These are phyloP conservation scores for Glyphotaelius pellucidus DNA, from an alignment of 2,888 invertebrate genomes.

Conservation along the genomic window DNA sequence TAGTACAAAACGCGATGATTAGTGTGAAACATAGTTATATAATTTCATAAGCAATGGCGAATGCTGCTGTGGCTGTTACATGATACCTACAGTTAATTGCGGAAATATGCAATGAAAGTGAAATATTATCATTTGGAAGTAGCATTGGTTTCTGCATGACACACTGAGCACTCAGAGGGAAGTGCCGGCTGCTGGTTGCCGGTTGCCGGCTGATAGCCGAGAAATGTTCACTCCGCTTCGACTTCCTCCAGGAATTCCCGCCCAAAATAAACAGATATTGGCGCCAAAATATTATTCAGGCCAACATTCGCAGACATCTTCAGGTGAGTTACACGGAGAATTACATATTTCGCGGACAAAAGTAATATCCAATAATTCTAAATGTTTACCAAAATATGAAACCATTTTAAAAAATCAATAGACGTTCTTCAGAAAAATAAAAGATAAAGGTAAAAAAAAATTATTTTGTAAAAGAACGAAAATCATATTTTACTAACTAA, in stretches of 20 bases:
- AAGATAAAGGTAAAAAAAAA: no score
- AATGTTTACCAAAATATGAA: background rate
- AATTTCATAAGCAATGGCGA: background rate
- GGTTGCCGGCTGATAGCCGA: no score
- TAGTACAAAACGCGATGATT: background rate
- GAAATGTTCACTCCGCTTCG: background rate
- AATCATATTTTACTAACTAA: no score
- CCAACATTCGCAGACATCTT: constrained; percentile 20
- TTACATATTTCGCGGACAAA: background rate
- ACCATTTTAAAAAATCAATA: no score
- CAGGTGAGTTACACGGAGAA: constrained; percentile 11
- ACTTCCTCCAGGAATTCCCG: constrained; percentile 30
- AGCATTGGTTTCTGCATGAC: background rate
- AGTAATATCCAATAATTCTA: background rate
- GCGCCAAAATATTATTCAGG: constrained; percentile 36
- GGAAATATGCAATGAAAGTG: constrained; percentile 9
- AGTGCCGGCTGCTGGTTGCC: background rate
- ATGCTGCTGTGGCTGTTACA: background rate
- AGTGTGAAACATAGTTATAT: background rate
- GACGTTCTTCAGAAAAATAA: no score
- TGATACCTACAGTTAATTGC: background rate
- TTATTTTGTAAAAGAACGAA: no score
- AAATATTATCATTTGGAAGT: background rate
- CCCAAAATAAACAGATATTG: constrained; percentile 38
- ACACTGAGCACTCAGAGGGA: background rate